These are phyloP conservation scores for Wiebesia pumilae DNA, from an alignment of 1,140 invertebrate genomes.

Conservation along the genomic window DNA sequence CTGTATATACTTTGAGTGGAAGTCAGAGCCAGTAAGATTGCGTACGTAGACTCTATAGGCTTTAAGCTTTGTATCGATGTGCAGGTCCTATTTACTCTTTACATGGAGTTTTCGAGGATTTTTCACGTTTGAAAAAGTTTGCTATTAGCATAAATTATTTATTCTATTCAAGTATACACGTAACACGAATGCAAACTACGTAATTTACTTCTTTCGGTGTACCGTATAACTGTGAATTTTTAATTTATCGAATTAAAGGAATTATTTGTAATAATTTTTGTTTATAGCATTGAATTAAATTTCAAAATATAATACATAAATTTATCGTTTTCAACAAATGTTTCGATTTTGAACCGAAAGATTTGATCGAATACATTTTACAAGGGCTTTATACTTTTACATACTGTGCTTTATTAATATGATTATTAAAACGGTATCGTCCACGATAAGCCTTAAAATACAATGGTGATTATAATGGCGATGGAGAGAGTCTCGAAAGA, in stretches of 20 bases:
- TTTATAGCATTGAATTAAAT: neutral
- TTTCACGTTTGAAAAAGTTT: neutral
- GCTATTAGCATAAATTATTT: neutral
- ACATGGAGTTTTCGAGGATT: neutral
- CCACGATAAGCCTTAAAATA: too few species aligned
- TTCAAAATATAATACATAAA: neutral
- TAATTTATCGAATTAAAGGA: too few species aligned
- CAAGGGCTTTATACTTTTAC: too few species aligned
- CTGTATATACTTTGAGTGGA: neutral
- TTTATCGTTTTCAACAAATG: too few species aligned
- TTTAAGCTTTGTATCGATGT: neutral
- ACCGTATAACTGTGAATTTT: too few species aligned
- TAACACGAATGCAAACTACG: neutral
- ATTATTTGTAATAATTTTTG: too few species aligned
- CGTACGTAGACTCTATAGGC: neutral
- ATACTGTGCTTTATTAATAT: too few species aligned
- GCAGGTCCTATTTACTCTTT: neutral
- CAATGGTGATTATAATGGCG: too few species aligned
- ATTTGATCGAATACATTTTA: too few species aligned
- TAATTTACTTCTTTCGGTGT: neutral
- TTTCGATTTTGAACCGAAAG: too few species aligned
- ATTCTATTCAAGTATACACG: neutral
- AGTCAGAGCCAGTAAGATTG: neutral
- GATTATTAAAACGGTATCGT: too few species aligned
- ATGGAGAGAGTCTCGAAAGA: too few species aligned